Conservation (phyloP, 2,797 vertebrate species). For the Lophius americanus region DNA sequence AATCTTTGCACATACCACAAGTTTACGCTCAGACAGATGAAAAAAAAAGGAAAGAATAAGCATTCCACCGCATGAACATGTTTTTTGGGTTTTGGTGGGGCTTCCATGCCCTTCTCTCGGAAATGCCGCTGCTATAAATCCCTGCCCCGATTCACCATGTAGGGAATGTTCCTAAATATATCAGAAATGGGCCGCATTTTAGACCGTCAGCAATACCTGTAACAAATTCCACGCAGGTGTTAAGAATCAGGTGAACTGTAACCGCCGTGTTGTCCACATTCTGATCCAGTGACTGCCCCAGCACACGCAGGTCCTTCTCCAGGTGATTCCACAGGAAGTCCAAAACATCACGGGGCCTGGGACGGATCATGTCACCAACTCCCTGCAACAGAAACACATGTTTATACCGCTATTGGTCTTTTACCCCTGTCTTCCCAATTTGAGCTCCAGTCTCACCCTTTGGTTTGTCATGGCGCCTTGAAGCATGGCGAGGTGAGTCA, state of each 20-base stretch:
- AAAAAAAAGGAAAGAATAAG: too few relatives aligned
- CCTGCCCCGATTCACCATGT: too few relatives aligned
- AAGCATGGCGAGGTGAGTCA: slow-evolving; percentile 78
- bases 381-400: slow-evolving; percentile 47
- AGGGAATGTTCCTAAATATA: background rate
- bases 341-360: slow-evolving; percentile 21
- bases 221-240: slow-evolving; percentile 14
- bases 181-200: background rate
- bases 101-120: too few relatives aligned
- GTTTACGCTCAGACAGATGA: too few relatives aligned
- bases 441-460: slow-evolving; percentile 49
- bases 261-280: slow-evolving; percentile 75
- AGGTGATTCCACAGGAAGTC: slow-evolving; percentile 78
- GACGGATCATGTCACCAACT: slow-evolving; percentile 70
- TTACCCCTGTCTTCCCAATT: too few relatives aligned
- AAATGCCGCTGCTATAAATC: too few relatives aligned
- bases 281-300: slow-evolving; percentile 69
- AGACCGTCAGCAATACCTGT: slow-evolving; percentile 46
- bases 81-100: too few relatives aligned
- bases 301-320: slow-evolving; percentile 68
- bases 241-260: slow-evolving; percentile 74
- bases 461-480: slow-evolving; percentile 60
- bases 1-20: too few relatives aligned
- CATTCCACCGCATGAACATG: too few relatives aligned
- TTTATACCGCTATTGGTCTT: background rate